These are phyloP conservation scores for Kobus ellipsiprymnus DNA, from an alignment of 2,113 vertebrate genomes.

Conservation along the genomic window DNA sequence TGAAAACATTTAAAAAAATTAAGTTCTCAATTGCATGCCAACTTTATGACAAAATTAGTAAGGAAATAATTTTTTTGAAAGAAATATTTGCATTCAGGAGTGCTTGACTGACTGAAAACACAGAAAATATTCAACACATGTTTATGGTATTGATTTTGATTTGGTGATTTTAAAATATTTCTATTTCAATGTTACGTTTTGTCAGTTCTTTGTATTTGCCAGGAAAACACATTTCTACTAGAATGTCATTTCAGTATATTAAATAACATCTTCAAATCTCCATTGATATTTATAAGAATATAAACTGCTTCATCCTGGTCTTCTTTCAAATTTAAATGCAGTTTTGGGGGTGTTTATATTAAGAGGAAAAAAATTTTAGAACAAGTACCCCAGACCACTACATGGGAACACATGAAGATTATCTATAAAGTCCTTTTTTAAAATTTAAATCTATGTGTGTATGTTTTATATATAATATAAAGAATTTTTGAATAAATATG, in stretches of 20 bases:
- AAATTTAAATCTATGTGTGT: not conserved
- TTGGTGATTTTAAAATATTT: not conserved
- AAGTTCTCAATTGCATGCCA: not conserved
- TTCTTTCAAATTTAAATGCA: not conserved
- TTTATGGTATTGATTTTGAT: not conserved
- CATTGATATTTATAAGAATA: not conserved
- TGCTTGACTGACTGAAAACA: not conserved
- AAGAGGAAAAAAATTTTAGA: not conserved
- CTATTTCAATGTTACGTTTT: not conserved
- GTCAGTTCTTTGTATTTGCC: not conserved
- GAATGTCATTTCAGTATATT: not conserved
- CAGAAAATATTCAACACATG: not conserved
- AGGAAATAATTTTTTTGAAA: not conserved
- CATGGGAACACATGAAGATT: not conserved
- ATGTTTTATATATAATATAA: not conserved
- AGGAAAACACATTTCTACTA: not conserved
- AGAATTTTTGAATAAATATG: not conserved
- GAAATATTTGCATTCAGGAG: not conserved
- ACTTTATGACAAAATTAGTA: not conserved
- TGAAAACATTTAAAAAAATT: not conserved
- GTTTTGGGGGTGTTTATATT: not conserved
- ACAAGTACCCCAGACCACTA: not conserved
- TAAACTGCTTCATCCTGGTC: not conserved
- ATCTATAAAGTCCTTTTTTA: not conserved
- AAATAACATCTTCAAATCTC: not conserved